Conservation (phyloP, 1,140 invertebrate genomes). For the Riptortus pedestris region DNA sequence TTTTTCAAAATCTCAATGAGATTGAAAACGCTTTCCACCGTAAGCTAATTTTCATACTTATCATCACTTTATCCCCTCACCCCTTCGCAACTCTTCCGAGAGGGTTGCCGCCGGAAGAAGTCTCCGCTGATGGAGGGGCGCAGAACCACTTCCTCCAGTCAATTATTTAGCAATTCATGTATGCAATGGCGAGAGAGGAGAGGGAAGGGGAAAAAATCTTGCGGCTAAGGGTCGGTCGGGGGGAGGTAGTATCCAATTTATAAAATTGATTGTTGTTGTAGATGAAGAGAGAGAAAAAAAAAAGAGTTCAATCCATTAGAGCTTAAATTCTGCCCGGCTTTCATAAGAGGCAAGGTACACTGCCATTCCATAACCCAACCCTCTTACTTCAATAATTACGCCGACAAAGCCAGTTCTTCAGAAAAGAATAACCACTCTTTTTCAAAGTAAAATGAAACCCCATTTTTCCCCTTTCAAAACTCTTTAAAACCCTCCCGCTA, state of each 20-base stretch:
- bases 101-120: too few species aligned
- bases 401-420: background rate
- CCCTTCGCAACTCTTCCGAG: too few species aligned
- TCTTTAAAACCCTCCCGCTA: too few species aligned
- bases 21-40: too few species aligned
- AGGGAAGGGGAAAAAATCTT: background rate
- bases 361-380: background rate
- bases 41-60: constrained; percentile 14
- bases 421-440: background rate
- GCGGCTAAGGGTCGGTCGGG: background rate
- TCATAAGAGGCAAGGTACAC: background rate
- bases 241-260: constrained; percentile 4
- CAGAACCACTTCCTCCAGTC: background rate
- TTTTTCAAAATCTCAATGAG: too few species aligned
- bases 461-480: background rate
- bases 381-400: background rate
- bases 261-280: constrained; percentile 5
- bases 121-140: background rate
- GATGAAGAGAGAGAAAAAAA: background rate
- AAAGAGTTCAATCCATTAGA: background rate
- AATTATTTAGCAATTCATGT: constrained; percentile 17
- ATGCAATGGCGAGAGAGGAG: constrained; percentile 2
- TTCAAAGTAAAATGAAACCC: background rate
- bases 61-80: too few species aligned
- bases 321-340: background rate